A percentile compares a stretch with the other conserved stretches of the same genome.
These are phyloP conservation scores for Mnemiopsis leidyi DNA, from an alignment of 37 sponge, comb jelly and placozoan genomes.

Conservation along the genomic window DNA sequence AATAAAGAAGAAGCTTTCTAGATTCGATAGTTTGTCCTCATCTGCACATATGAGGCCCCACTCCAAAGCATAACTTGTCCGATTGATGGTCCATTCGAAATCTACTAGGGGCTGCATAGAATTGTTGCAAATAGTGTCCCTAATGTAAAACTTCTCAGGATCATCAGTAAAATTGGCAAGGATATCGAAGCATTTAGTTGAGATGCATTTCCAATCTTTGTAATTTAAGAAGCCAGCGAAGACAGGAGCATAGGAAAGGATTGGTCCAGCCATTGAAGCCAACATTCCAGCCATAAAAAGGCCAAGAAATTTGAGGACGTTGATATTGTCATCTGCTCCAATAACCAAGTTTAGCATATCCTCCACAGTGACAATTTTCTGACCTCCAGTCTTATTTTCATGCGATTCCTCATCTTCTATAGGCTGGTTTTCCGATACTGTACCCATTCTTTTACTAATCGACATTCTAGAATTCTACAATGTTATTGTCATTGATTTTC, in stretches of 20 bases:
- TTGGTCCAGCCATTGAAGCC: too few relatives aligned
- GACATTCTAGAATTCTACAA: too few relatives aligned
- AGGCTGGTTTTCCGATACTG: too few relatives aligned
- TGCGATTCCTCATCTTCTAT: too few relatives aligned
- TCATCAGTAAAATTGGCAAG: not conserved
- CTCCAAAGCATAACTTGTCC: constrained; percentile 12
- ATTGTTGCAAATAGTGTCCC: not conserved
- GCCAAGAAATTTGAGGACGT: too few relatives aligned
- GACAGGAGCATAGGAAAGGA: not conserved
- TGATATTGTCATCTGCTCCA: too few relatives aligned
- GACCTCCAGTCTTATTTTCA: too few relatives aligned
- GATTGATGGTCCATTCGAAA: not conserved
- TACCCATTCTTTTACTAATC: too few relatives aligned
- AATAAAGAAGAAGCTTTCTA: constrained; percentile 45
- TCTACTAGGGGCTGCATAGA: not conserved
- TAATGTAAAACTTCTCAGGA: not conserved
- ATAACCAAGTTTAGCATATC: too few relatives aligned
- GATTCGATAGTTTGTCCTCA: not conserved
- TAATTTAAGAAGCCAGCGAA: constrained; percentile 36
- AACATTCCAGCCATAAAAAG: too few relatives aligned
- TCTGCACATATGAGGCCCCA: not conserved
- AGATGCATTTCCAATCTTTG: constrained; percentile 19
- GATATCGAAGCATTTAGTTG: not conserved
- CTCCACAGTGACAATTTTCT: too few relatives aligned
- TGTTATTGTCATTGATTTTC: too few relatives aligned